These are phyloP conservation scores for Gymnoscopelus braueri DNA, from an alignment of 2,797 vertebrate species.

Conservation along the genomic window DNA sequence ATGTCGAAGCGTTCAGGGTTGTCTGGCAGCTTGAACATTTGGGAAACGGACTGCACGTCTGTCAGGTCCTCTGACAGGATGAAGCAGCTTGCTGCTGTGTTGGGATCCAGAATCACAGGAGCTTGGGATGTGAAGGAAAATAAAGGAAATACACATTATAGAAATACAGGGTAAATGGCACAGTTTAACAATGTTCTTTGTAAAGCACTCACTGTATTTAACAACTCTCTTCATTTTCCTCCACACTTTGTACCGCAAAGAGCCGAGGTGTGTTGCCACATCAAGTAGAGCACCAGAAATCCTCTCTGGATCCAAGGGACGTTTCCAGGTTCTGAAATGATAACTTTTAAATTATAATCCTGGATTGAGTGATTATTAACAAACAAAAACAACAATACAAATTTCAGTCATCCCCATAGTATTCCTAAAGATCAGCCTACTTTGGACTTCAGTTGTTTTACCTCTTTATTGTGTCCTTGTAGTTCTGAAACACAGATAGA, in stretches of 20 bases:
- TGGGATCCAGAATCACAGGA: conserved; percentile 82
- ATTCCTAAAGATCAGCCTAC: background rate
- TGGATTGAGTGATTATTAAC: background rate
- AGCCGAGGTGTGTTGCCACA: conserved; percentile 81
- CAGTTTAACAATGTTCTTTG: background rate
- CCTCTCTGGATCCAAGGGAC: conserved; percentile 65
- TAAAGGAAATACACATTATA: background rate
- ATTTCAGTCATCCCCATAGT: background rate
- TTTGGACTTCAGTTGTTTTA: conserved; percentile 38
- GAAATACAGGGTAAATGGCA: background rate
- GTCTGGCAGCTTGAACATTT: conserved; percentile 81
- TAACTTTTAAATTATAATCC: conserved; percentile 24
- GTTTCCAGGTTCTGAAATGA: conserved; percentile 78
- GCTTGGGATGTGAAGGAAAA: conserved; percentile 52
- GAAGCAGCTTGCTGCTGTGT: conserved; percentile 84
- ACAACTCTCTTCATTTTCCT: conserved; percentile 82
- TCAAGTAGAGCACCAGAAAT: conserved; percentile 74
- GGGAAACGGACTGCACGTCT: conserved; percentile 71
- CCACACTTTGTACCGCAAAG: conserved; percentile 82
- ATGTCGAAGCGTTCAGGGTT: conserved; percentile 84
- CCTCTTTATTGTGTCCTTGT: conserved; percentile 83
- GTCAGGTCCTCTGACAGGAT: conserved; percentile 81
- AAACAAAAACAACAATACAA: background rate
- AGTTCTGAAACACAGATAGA: conserved; percentile 74
- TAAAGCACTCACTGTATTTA: conserved; percentile 76